phyloP scores from a whole-genome alignment of 92 coral and sea anemone genomes.

The Zoanthus gigantus region DNA sequence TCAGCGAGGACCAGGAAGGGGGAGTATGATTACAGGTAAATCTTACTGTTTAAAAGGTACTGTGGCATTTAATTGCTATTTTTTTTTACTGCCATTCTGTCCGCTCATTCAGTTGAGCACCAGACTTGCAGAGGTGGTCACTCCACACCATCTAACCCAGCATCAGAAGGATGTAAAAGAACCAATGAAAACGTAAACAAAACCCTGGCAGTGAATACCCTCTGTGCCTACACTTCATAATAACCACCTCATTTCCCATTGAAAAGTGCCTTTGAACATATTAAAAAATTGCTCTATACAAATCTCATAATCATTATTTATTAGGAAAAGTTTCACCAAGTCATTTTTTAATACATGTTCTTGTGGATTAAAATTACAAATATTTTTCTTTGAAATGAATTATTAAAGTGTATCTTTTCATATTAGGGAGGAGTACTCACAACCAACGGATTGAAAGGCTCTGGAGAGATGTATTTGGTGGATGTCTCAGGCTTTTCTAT shows the following conservation, averaged over 20 bases:
- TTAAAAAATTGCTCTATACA: not conserved
- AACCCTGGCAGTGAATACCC: slow-evolving; percentile 1
- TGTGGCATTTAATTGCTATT: not conserved
- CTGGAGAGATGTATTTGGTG: slow-evolving; percentile 66
- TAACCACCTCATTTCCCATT: slow-evolving; percentile 5
- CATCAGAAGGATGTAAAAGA: slow-evolving; percentile 1
- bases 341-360: not conserved
- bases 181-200: not conserved
- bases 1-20: slow-evolving; percentile 42
- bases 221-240: slow-evolving; percentile 1
- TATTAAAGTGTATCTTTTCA: slow-evolving; percentile 6
- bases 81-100: not conserved
- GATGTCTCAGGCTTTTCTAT: slow-evolving; percentile 58
- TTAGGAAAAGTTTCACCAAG: slow-evolving; percentile 1
- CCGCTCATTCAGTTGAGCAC: slow-evolving; percentile 4
- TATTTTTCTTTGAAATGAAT: not conserved
- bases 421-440: slow-evolving; percentile 1
- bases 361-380: not conserved
- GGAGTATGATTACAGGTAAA: not conserved
- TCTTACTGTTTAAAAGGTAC: slow-evolving; percentile 8
- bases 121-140: not conserved
- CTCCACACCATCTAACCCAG: slow-evolving; percentile 7
- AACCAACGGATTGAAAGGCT: slow-evolving; percentile 36
- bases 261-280: not conserved
- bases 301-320: not conserved